phyloP scores from a whole-genome alignment of 2,797 vertebrate species.

The Micrastur ruficollis region DNA sequence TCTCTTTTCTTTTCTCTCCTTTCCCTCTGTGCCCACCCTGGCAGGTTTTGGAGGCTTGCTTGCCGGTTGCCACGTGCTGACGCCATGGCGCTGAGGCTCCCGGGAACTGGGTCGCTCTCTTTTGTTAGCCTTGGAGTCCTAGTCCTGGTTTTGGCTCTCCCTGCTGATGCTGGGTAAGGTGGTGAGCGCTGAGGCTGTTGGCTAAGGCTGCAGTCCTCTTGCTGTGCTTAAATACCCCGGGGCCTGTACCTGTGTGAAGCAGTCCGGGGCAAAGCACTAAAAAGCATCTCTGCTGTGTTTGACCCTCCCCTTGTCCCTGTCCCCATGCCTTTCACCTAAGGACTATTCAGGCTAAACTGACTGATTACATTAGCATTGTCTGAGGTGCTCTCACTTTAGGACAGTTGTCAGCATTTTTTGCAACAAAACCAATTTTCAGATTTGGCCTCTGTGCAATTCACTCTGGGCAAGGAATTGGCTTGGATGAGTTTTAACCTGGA shows the following conservation, averaged over 20 bases:
- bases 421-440: constrained; percentile 13
- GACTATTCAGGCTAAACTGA: background rate
- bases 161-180: constrained; percentile 72
- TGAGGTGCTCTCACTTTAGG: background rate
- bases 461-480: background rate
- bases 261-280: background rate
- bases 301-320: background rate
- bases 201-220: background rate
- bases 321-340: background rate
- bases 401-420: constrained; percentile 1
- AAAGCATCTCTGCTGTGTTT: background rate
- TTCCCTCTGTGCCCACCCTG: background rate
- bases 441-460: background rate
- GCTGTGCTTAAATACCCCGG: background rate
- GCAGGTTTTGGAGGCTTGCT: constrained; percentile 43
- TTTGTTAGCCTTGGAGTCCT: constrained; percentile 50
- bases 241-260: background rate
- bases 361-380: background rate
- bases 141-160: constrained; percentile 50
- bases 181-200: constrained; percentile 34
- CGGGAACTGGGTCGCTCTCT: background rate
- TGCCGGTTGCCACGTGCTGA: background rate
- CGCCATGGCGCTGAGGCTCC: constrained; percentile 58
- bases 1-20: background rate
- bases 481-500: background rate